Evolutionary conservation across 2,888 invertebrate species (phyloP).

Genomic region (Temnothorax rugatulus): DNA sequence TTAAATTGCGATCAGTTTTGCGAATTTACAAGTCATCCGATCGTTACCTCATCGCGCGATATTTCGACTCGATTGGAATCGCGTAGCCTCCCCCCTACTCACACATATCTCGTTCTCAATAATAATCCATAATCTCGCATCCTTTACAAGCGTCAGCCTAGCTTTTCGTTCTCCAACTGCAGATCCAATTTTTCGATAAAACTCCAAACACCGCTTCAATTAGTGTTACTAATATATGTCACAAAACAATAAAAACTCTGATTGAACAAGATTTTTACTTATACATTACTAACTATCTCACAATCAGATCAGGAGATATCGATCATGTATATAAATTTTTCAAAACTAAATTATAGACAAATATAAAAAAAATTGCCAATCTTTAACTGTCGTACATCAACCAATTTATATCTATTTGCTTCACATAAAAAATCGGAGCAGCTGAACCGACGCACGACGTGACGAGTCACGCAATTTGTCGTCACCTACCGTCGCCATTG

Average conservation of each 20-base stretch:
- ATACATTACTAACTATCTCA: not conserved
- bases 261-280: not conserved
- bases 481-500: conserved; percentile 56
- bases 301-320: no score
- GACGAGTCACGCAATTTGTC: conserved; percentile 74
- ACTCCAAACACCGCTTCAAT: conserved; percentile 14
- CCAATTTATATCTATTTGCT: conserved; percentile 34
- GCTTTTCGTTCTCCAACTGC: not conserved
- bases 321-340: not conserved
- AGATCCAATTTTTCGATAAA: conserved; percentile 49
- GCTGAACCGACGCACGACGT: conserved; percentile 79
- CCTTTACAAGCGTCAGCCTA: not conserved
- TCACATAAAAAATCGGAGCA: conserved; percentile 64
- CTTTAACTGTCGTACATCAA: not conserved
- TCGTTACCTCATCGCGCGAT: conserved; percentile 67
- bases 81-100: conserved; percentile 19
- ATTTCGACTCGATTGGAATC: conserved; percentile 64
- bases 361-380: not conserved
- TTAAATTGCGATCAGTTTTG: conserved; percentile 76
- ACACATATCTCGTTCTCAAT: conserved; percentile 9
- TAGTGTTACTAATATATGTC: not conserved
- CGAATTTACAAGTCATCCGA: conserved; percentile 79
- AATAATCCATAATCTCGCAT: conserved; percentile 24
- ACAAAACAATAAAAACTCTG: conserved; percentile 7
- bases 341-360: not conserved